Percentiles rank a stretch among this genome's conserved stretches.
Evolutionary conservation across 92 coral and sea anemone species (phyloP).

Genomic region (Palythoa grandis): DNA sequence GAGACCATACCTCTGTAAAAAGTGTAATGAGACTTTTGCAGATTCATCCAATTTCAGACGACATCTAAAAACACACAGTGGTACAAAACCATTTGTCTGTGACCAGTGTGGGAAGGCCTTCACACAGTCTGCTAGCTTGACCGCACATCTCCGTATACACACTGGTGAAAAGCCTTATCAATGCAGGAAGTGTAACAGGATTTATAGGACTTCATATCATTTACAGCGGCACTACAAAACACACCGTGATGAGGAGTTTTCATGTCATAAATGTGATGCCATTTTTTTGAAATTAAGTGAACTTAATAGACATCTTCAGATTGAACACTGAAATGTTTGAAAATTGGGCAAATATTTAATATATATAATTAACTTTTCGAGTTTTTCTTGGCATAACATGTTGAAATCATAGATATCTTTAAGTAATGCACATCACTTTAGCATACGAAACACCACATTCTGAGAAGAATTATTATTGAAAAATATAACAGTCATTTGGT

Average conservation of each 20-base stretch:
- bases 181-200: neutral
- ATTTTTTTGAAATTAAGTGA: neutral
- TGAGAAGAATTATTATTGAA: too few species aligned
- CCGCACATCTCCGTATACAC: neutral
- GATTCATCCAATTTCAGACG: constrained; percentile 4
- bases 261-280: neutral
- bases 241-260: neutral
- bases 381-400: neutral
- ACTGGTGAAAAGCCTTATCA: neutral
- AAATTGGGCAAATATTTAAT: neutral
- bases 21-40: neutral
- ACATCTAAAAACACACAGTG: neutral
- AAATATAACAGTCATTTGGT: too few species aligned
- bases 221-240: constrained; percentile 4
- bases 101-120: constrained; percentile 1
- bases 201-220: neutral
- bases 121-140: neutral
- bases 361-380: neutral
- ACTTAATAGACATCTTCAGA: neutral
- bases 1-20: constrained; percentile 3
- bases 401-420: neutral
- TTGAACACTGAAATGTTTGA: neutral
- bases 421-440: too few species aligned
- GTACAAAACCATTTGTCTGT: neutral
- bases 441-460: too few species aligned